A percentile compares a stretch with the other conserved stretches of the same genome.
Evolutionary conservation across 1,140 invertebrate genomes (phyloP).

Genomic region (Papilio polytes): DNA sequence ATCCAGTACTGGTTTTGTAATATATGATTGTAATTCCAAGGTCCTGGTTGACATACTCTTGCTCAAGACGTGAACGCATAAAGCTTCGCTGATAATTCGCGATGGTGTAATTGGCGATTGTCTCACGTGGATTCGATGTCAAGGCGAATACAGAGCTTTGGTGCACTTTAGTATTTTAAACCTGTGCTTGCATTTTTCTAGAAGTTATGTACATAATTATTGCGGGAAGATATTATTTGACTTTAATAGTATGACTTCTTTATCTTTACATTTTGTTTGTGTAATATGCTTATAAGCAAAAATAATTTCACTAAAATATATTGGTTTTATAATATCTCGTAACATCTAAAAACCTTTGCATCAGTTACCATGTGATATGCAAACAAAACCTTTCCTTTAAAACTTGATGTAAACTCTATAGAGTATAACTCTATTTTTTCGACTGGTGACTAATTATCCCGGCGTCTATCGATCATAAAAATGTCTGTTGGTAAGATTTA

Average conservation of each 20-base stretch:
- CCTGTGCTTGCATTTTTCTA: not conserved
- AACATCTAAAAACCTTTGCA: too few species aligned
- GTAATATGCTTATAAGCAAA: too few species aligned
- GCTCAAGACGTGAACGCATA: slow-evolving; percentile 46
- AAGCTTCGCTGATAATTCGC: slow-evolving; percentile 54
- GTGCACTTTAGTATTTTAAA: not conserved
- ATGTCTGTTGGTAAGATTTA: not conserved
- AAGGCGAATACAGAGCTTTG: slow-evolving; percentile 39
- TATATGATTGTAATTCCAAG: not conserved
- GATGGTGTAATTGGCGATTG: slow-evolving; percentile 54
- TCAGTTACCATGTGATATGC: too few species aligned
- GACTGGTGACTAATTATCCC: not conserved
- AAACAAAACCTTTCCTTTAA: too few species aligned
- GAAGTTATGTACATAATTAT: not conserved
- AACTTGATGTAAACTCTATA: too few species aligned
- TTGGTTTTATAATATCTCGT: not conserved
- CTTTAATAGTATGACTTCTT: not conserved
- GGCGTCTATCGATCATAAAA: not conserved
- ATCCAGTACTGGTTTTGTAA: slow-evolving; percentile 11
- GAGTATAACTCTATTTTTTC: too few species aligned
- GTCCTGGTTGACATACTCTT: slow-evolving; percentile 28
- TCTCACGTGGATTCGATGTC: slow-evolving; percentile 46
- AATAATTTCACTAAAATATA: too few species aligned
- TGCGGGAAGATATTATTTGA: not conserved
- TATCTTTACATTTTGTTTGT: too few species aligned